These are phyloP conservation scores for Nothoprocta pentlandii DNA, from an alignment of 2,113 vertebrate genomes.

Conservation along the genomic window DNA sequence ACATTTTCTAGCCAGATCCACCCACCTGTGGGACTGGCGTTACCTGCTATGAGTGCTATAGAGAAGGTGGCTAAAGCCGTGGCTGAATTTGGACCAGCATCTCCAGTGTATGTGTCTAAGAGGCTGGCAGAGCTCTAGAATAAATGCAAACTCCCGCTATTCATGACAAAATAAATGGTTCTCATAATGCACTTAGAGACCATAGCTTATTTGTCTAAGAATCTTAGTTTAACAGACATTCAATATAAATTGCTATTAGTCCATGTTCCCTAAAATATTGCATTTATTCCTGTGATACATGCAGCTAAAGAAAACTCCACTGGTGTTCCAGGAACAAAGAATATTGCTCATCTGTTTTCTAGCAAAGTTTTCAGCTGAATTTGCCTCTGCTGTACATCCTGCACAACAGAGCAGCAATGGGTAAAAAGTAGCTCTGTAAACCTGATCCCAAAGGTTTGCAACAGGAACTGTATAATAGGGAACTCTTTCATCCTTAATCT, in stretches of 20 bases:
- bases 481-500: background rate
- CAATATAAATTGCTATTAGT: background rate
- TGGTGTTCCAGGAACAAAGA: background rate
- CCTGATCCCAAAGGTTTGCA: background rate
- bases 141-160: background rate
- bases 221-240: background rate
- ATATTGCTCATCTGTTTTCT: background rate
- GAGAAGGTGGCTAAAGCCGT: background rate
- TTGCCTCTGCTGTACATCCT: background rate
- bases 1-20: background rate
- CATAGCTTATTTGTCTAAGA: background rate
- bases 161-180: background rate
- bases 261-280: background rate
- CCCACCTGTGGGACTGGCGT: fast-evolving
- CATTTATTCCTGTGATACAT: background rate
- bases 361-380: background rate
- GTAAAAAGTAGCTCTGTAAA: background rate
- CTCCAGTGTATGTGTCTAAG: background rate
- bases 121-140: background rate
- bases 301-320: background rate
- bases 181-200: background rate
- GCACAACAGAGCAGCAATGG: background rate
- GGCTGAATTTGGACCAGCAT: background rate
- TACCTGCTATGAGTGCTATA: background rate
- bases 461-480: background rate